Percentiles rank a stretch among this genome's conserved stretches.
Conservation (phyloP, 2,888 invertebrate species). For the Yponomeuta evonymella region DNA sequence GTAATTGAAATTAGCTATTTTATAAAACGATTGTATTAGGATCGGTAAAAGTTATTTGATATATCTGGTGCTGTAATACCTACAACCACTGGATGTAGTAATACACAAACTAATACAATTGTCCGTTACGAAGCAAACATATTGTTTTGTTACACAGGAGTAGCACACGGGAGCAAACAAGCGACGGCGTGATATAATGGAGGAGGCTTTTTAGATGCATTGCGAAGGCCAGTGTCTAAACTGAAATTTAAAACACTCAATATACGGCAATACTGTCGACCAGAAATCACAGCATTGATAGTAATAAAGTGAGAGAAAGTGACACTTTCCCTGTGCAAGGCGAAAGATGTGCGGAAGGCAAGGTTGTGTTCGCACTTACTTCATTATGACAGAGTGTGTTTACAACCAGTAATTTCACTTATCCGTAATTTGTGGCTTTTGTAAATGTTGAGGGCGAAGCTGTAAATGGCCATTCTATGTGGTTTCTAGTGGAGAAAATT, state of each 20-base stretch:
- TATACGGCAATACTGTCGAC: neutral
- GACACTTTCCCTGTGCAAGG: slow-evolving; percentile 44
- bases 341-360: slow-evolving; percentile 45
- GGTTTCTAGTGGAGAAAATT: slow-evolving; percentile 4
- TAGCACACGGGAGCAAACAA: slow-evolving; percentile 4
- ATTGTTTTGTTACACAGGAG: neutral
- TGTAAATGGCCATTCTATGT: neutral
- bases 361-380: slow-evolving; percentile 14
- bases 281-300: slow-evolving; percentile 33
- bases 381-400: slow-evolving; percentile 34
- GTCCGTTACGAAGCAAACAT: neutral
- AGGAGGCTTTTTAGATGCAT: slow-evolving; percentile 30
- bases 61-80: neutral
- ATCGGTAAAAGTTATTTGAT: neutral
- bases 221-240: slow-evolving; percentile 1
- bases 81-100: no score
- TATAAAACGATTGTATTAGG: slow-evolving; percentile 27
- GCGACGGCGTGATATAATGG: slow-evolving; percentile 20
- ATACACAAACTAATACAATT: neutral
- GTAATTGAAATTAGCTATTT: neutral
- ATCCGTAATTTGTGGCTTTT: slow-evolving; percentile 47
- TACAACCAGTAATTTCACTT: slow-evolving; percentile 18
- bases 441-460: neutral
- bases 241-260: slow-evolving; percentile 1
- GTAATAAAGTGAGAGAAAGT: slow-evolving; percentile 39